Conservation (phyloP, 2,888 invertebrate genomes). For the Zygothrica quintamaculata region DNA sequence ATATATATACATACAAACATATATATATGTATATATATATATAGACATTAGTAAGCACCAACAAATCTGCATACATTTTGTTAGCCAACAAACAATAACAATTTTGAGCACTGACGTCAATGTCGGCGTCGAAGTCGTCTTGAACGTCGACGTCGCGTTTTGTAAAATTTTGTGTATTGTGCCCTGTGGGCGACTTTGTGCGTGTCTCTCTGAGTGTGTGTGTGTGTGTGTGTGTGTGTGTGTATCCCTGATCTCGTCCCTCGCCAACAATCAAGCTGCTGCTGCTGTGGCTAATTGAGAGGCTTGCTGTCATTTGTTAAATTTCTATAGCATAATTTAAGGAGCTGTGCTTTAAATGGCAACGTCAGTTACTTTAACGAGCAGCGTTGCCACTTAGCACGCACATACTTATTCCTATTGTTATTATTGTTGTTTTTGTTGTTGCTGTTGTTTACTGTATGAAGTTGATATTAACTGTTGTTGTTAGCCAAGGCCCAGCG, state of each 20-base stretch:
- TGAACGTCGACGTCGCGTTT: conserved; percentile 16
- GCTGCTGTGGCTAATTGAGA: conserved; percentile 64
- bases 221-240: conserved; percentile 9
- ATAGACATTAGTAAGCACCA: conserved; percentile 48
- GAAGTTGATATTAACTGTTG: conserved; percentile 41
- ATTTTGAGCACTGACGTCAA: not conserved
- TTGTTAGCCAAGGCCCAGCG: conserved; percentile 41
- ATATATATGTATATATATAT: conserved; percentile 19
- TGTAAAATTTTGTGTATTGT: conserved; percentile 24
- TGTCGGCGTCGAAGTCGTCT: conserved; percentile 10
- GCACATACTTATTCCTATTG: conserved; percentile 12
- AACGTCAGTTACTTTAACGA: conserved; percentile 11
- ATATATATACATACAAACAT: not conserved
- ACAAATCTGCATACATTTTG: conserved; percentile 55
- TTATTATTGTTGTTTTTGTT: conserved; percentile 4
- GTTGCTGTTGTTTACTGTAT: conserved; percentile 24
- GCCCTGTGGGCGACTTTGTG: conserved; percentile 41
- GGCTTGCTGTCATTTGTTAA: conserved; percentile 57
- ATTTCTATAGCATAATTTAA: conserved; percentile 42
- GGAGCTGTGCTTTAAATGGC: conserved; percentile 39
- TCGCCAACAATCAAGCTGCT: not conserved
- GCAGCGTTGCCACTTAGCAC: conserved; percentile 28
- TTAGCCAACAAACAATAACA: conserved; percentile 16
- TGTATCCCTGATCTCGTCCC: not conserved
- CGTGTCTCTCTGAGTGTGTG: conserved; percentile 20